Evolutionary conservation across 2,113 vertebrate species (phyloP).

Genomic region (Lipotes vexillifer): DNA sequence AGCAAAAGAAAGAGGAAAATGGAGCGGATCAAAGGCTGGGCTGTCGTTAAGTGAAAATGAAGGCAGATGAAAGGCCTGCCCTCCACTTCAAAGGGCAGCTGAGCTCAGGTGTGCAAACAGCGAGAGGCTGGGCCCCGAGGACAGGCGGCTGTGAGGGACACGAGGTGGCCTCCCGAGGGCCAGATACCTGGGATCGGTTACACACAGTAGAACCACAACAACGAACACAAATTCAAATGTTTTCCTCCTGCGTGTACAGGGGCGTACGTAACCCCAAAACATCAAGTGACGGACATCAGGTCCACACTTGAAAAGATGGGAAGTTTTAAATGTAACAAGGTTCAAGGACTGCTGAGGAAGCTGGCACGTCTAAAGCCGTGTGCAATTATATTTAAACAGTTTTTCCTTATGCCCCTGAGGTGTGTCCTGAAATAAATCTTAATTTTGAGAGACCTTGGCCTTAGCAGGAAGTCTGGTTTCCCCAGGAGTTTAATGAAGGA

Average conservation of each 20-base stretch:
- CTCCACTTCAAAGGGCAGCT: constrained; percentile 84
- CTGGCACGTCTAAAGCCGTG: not conserved
- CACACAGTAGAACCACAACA: not conserved
- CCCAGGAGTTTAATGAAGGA: not conserved
- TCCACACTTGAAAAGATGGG: not conserved
- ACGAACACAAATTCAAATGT: not conserved
- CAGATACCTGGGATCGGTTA: not conserved
- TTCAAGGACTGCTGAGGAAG: not conserved
- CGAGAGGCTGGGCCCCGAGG: not conserved
- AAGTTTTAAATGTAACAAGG: too few relatives aligned
- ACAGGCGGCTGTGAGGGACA: not conserved
- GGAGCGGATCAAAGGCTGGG: constrained; percentile 75
- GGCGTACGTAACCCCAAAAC: not conserved
- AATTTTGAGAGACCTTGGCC: not conserved
- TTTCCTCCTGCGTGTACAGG: not conserved
- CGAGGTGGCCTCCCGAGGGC: not conserved
- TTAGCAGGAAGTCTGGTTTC: not conserved
- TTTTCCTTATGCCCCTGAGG: not conserved
- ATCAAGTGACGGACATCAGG: not conserved
- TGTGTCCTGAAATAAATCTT: not conserved
- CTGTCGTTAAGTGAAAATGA: constrained; percentile 81
- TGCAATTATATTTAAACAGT: not conserved
- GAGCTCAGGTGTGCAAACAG: constrained; percentile 79
- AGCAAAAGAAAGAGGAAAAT: constrained; percentile 70
- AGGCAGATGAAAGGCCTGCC: constrained; percentile 79